A percentile compares a stretch with the other conserved stretches of the same genome.
Conservation (phyloP, 2,888 invertebrate genomes). For the Ormyrus nitidulus region DNA sequence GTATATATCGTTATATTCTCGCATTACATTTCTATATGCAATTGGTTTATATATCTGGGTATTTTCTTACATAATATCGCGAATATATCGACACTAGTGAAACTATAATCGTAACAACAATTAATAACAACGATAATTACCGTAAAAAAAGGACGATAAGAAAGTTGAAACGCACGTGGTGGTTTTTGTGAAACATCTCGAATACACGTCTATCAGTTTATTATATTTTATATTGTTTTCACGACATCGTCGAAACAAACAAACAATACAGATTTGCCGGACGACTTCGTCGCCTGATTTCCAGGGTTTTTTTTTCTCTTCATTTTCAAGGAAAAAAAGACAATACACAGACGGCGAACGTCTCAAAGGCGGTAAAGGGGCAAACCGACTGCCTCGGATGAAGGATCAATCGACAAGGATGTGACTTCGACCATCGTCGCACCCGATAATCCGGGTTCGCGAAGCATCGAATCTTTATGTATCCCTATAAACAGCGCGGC, state of each 20-base stretch:
- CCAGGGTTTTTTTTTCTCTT: neutral
- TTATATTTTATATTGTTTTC: neutral
- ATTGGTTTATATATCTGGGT: neutral
- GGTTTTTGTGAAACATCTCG: neutral
- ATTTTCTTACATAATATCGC: neutral
- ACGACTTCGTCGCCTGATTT: neutral
- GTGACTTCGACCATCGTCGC: too few species aligned
- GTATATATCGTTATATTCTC: slow-evolving; percentile 1
- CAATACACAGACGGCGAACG: neutral
- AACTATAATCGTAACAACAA: slow-evolving; percentile 32
- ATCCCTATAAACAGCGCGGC: too few species aligned
- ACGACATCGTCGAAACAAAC: neutral
- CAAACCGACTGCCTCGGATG: neutral
- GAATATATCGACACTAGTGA: slow-evolving; percentile 29
- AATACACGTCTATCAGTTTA: neutral
- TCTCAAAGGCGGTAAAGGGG: neutral
- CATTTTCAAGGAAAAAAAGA: neutral
- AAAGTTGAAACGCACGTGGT: neutral
- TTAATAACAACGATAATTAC: slow-evolving; percentile 30
- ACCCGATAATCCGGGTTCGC: too few species aligned
- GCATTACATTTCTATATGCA: neutral
- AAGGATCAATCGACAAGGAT: neutral
- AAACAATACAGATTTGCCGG: slow-evolving; percentile 1
- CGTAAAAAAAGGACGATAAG: slow-evolving; percentile 34
- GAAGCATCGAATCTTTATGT: too few species aligned